phyloP scores from a whole-genome alignment of 1,140 invertebrate species.

The Potamilus streckersoni region DNA sequence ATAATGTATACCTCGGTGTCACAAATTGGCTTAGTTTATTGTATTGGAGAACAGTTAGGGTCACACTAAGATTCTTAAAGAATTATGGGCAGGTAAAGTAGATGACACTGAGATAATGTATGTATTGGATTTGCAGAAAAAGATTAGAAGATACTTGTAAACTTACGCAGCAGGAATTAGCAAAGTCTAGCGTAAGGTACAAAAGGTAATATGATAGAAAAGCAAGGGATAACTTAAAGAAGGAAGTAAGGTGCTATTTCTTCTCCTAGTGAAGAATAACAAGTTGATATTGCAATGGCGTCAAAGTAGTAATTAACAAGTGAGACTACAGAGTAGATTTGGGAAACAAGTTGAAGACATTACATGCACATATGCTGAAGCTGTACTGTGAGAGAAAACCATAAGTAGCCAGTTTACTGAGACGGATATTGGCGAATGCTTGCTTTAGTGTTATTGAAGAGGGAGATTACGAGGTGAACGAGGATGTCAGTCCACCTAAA shows the following conservation, averaged over 20 bases:
- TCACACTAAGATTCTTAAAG: slow-evolving; percentile 38
- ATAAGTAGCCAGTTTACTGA: background rate
- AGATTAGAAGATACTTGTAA: slow-evolving; percentile 27
- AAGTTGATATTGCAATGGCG: slow-evolving; percentile 28
- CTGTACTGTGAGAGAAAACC: background rate
- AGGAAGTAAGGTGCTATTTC: slow-evolving; percentile 15
- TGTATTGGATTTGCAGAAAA: slow-evolving; percentile 31
- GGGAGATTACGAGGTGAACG: background rate
- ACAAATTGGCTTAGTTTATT: slow-evolving; percentile 15
- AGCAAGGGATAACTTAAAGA: slow-evolving; percentile 15
- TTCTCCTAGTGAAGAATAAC: slow-evolving; percentile 20
- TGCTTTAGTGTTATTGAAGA: too few species aligned
- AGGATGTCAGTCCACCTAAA: background rate
- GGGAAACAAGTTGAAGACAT: slow-evolving; percentile 17
- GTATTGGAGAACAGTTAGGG: slow-evolving; percentile 46
- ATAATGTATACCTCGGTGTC: too few species aligned
- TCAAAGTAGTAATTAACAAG: background rate
- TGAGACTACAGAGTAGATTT: slow-evolving; percentile 25
- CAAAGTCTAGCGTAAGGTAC: slow-evolving; percentile 4
- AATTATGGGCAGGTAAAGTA: slow-evolving; percentile 28
- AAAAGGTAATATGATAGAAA: slow-evolving; percentile 27
- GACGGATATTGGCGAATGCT: too few species aligned
- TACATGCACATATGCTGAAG: slow-evolving; percentile 34
- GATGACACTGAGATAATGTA: slow-evolving; percentile 26
- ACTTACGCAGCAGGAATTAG: slow-evolving; percentile 24